These are phyloP conservation scores for Gymnopithys bicolor DNA, from an alignment of 2,797 vertebrate species.

Conservation along the genomic window DNA sequence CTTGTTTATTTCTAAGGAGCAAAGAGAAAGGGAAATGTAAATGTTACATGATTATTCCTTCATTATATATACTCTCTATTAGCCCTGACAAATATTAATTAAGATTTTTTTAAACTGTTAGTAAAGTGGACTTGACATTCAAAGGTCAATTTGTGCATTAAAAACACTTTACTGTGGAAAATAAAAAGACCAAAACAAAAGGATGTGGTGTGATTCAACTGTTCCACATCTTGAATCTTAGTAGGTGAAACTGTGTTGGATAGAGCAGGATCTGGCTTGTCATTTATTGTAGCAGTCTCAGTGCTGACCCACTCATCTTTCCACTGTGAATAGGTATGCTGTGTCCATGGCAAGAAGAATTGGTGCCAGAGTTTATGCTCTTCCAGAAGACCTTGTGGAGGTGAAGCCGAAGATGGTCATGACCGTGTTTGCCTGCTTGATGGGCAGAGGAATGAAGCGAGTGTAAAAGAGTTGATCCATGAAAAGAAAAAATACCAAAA, in stretches of 20 bases:
- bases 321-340: constrained; percentile 82
- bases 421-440: constrained; percentile 97
- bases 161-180: background rate
- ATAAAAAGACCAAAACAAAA: background rate
- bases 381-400: constrained; percentile 95
- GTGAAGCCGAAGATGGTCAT: constrained; percentile 98
- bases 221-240: background rate
- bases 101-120: background rate
- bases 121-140: background rate
- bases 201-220: background rate
- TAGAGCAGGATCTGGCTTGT: background rate
- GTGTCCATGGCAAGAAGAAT: constrained; percentile 97
- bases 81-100: background rate
- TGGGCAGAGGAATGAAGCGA: constrained; percentile 94
- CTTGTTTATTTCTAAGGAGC: background rate
- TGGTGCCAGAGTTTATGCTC: constrained; percentile 92
- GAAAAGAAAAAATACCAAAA: background rate
- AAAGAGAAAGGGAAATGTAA: background rate
- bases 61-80: background rate
- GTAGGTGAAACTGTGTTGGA: background rate
- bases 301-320: background rate
- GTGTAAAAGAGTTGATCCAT: constrained; percentile 75
- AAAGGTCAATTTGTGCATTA: background rate
- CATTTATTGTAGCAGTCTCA: background rate
- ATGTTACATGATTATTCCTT: background rate